Base-by-base conservation (phyloP, 2,888 invertebrate genomes). In the Cerastis rubricosa region DNA sequence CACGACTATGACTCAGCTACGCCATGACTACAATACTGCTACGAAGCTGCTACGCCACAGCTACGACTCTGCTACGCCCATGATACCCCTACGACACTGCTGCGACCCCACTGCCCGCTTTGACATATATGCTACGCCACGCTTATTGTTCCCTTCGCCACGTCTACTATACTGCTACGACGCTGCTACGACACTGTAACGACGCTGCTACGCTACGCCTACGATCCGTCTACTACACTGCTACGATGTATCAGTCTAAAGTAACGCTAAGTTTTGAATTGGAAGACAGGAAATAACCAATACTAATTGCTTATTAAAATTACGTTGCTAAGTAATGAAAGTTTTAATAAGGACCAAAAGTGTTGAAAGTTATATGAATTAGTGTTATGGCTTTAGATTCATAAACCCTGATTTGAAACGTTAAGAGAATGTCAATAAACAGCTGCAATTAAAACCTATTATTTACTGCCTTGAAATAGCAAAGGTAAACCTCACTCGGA, bases 401-500 rank as follows among this genome's bases (percentile, higher is more conserved):
- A 40, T 29, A 47, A 57, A 47, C 29, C 19, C 6, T 54, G 19
- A 11, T 45, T 47, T 43, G 2, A 8, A 8, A 12, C 29, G 14
- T 71, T 54, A 29, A 40, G 0, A 49, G 17, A 61, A 71, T 54
- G 5, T n/a, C 19, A 64, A 69, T 64, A 22, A 70, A 35, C 19
- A 59, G 25, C 12, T 8, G 47, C 51, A 69, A 66, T 70, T 54
- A 70, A 25, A 74, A 22, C 51, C 19, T 57, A 45, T 65, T 59
- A 74, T 66, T 69, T 40, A 43, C 57, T 54, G 61, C 66, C 47
- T 80, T 74, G 61, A 49, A 66, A 47, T 74, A 49, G 35, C 25
- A 66, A 80, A 70, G 59, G 40, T 45, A 74, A 65, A 35, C 25
- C 74, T 80, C 45, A 69, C 17, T 22, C 8, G 59, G 75, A 49